Base-by-base conservation (phyloP, 2,113 vertebrate species). In the Grantiella picta region DNA sequence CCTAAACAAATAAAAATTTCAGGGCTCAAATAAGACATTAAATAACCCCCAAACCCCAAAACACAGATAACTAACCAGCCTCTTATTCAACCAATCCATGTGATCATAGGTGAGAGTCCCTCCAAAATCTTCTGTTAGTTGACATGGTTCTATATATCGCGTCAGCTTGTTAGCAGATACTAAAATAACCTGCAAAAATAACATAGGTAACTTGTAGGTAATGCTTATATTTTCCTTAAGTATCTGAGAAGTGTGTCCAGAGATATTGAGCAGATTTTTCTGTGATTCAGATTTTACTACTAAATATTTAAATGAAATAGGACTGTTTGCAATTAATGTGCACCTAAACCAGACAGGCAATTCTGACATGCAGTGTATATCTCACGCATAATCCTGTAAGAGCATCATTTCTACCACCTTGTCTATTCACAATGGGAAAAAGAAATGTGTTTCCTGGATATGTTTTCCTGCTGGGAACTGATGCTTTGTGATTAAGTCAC, bases 141-240 rank as follows among this genome's bases (percentile, higher is more conserved):
- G 99, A 90, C 98, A 99, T 5, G 99, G 99, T 73, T 99, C 99
- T 92, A 99, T 99, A 76, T 99, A 99, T 59, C 99, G 98, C 3
- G 99, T 99, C 95, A 99, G 97, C 87, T 99, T 99, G 97, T 99
- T 99, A 89, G 99, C 99, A 63, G 99, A 99, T 36, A 99, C 99
- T 97, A 99, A 98, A 97, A 99, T 99, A 96, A 99, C 99, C 99
- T 99, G 98, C 31, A 96, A 94, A 27, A 63, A 66, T 6, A 82
- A 66, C 73, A 76, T 20, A 73, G 19, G 6, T 45, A 59, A 20
- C 19, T 61, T 60, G 4, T 65, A 91, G 44, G 15, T 31, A 87
- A 80, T 16, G 7, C 9, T 61, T 50, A 0, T 27, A 29, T 44
- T 50, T 73, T n/a, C 16, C 31, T 49, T 54, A 77, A 54, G n/a